Percentiles rank a stretch among this genome's conserved stretches.
Conservation (phyloP, 2,797 vertebrate species). For the Pangasius sanitwongsei region DNA sequence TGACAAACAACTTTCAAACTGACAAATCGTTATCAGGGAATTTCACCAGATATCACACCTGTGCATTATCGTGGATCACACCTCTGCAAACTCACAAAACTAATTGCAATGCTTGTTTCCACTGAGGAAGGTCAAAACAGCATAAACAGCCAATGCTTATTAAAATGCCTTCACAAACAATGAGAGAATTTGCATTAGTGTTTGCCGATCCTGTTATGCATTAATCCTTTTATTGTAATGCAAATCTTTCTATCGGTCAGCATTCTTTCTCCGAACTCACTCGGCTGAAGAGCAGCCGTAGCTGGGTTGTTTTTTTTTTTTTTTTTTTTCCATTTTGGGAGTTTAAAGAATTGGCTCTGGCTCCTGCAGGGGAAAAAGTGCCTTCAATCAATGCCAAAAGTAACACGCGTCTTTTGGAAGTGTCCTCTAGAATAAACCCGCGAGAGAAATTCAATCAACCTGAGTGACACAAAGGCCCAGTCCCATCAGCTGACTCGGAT, state of each 20-base stretch:
- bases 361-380: neutral
- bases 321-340: neutral
- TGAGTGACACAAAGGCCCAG: constrained; percentile 35
- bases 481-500: constrained; percentile 41
- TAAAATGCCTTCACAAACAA: neutral
- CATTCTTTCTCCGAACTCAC: neutral
- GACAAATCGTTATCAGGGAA: neutral
- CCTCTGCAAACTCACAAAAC: neutral
- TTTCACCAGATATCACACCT: neutral
- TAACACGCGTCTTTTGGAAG: constrained; percentile 41
- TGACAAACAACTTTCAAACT: neutral
- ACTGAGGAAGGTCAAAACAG: neutral
- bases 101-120: neutral
- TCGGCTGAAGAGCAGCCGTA: neutral
- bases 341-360: constrained; percentile 22
- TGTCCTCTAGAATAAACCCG: constrained; percentile 39
- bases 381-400: constrained; percentile 41
- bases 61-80: neutral
- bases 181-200: neutral
- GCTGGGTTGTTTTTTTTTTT: neutral
- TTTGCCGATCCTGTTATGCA: neutral
- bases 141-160: neutral
- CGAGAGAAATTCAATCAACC: constrained; percentile 40
- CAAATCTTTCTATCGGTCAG: neutral
- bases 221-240: constrained; percentile 4